Evolutionary conservation across 2,797 vertebrate genomes (phyloP), one percentile per base, ranked within the genome.

Genomic region (Rachycentron canadum): DNA sequence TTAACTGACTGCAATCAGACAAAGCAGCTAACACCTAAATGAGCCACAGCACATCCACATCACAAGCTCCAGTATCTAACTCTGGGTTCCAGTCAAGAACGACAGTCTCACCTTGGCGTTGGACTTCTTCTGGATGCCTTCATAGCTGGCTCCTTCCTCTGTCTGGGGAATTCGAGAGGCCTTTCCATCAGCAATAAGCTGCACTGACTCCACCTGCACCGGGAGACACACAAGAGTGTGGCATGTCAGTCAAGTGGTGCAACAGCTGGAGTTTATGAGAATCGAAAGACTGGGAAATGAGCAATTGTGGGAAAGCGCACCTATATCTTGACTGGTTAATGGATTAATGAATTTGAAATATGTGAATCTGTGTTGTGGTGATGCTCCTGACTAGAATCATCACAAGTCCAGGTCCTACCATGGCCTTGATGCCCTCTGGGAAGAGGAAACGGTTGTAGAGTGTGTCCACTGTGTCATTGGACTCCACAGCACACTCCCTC

Each of bases 371-470:
- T 47, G 38, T 4, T 69, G 19, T 63, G n/a, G 13, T 21, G 25
- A 7, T 19, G 4, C 14, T n/a, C 17, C 28, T 30, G 53, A 16
- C 17, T 14, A 23, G 3, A 9, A 2, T 30, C 10, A 60, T 47
- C 16, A 52, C 34, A 47, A 47, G n/a, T 19, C 73, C 21, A 5
- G 3, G 25, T 32, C 28, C 94, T 95, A 99, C 98, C 98, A 99
- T 99, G 61, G 97, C 96, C 62, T 97, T 98, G 89, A 99, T 95
- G 83, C 98, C 98, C 86, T 99, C 96, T n/a, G 98, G 97, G 82
- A 96, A 99, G 61, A 99, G 97, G 90, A 99, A 99, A 1, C 96
- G 94, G 88, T 99, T 98, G 83, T 99, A 99, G 2, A 99, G 92
- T 0, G 96, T 83, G 85, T 99, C 98, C 91, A 99, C 98, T 0